Evolutionary conservation across 1,140 invertebrate genomes (phyloP).

Genomic region (roundworm (Caenorhabditis elegans)): WBcel235 BX284605.5:11876501-11877000

Average conservation of each 20-base stretch:
- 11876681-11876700: conserved; percentile 59
- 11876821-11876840: conserved; percentile 49
- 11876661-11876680: conserved; percentile 64
- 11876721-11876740: conserved; percentile 37
- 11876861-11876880: conserved; percentile 57
- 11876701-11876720: conserved; percentile 61
- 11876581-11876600: conserved; percentile 49
- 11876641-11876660: conserved; percentile 60
- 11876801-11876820: conserved; percentile 48
- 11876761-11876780: conserved; percentile 41
- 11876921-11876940: conserved; percentile 48
- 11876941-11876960: not conserved
- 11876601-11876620: conserved; percentile 62
- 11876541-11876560: too few relatives aligned
- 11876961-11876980: conserved; percentile 45
- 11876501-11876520: too few relatives aligned
- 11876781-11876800: not conserved
- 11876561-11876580: too few relatives aligned
- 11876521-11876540: too few relatives aligned
- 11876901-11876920: conserved; percentile 61
- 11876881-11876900: conserved; percentile 49
- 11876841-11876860: conserved; percentile 58
- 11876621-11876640: conserved; percentile 64
- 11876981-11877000: conserved; percentile 58
- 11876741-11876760: conserved; percentile 32